Base-by-base conservation (phyloP, 2,888 invertebrate genomes). In the Drosophila limbata region DNA sequence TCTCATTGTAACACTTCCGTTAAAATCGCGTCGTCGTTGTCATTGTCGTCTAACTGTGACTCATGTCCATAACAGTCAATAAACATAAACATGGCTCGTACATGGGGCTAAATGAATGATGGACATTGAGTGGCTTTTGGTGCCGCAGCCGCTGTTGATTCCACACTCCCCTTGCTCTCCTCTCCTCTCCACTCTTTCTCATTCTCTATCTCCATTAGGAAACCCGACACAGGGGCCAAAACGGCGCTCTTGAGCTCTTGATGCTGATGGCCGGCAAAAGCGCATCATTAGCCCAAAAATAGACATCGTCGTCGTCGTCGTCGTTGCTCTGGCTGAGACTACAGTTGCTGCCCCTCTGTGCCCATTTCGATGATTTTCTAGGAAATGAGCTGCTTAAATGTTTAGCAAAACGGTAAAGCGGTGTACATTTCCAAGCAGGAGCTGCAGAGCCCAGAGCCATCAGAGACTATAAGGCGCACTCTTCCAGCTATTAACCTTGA, bases 251-350 rank as follows among this genome's bases (percentile, higher is more conserved):
- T 37, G 37, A 37, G 37, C 37, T 42, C 42, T 72, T 59, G 72
- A 52, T 74, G 56, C 57, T 35, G 45, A 48, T 59, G 59, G 4
- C 45, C 56, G 60, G 63, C 62, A 56, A 71, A 69, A 76, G 79
- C 79, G 77, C 90, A 88, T 88, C 90, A 88, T 88, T 88, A 88
- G 84, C 90, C 83, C 88, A 84, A 86, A 89, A 88, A 89, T 88
- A 89, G 88, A 65, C 81, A 79, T 80, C 40, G 80, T 73, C 66
- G 75, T 56, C 40, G 67, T 47, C 28, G 55, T 35, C 42, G 35
- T 8, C 9, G 39, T n/a, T 21, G 37, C 17, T 37, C 45, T 37
- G 59, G 52, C 42, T 51, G 47, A 44, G 44, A 45, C 53, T 40
- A 61, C 39, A 60, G 37, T 45, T 21, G 60, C 17, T 56, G 66